Evolutionary conservation across 2,113 vertebrate species (phyloP), one percentile per base, ranked within the genome.

Genomic region (Bujurquina vittata): DNA sequence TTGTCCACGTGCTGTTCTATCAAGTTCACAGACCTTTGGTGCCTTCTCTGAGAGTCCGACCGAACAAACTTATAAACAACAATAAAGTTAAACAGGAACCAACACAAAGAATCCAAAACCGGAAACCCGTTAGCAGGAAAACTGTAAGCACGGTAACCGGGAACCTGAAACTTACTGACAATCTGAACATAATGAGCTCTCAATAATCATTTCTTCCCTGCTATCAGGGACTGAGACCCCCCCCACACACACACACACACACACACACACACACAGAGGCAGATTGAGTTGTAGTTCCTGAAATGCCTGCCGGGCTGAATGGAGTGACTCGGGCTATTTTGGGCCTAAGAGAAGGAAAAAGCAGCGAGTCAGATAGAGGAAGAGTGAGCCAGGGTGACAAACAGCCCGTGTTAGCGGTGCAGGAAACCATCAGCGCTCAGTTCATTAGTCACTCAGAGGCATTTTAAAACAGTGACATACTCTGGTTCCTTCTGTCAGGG

Each of bases 251-350:
- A 8, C 33, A 35, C 31, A 33, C 33, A 35, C 33, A 35, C 33
- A 35, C 33, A 35, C 60, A 59, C 26, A 75, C 46, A 75, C 61
- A 57, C 17, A 73, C 8, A 77, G 0, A 33, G 52, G 22, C 63
- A 81, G 65, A 84, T 77, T 79, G 65, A 82, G 63, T n/a, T 67
- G 80, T 81, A 60, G 79, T 67, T 80, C 69, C 81, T 84, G 57
- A 89, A 88, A 80, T 54, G 84, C 79, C 67, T 69, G 73, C 67
- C 54, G 74, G 80, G 85, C 29, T 78, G 84, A 85, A 87, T 83
- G 78, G 43, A 77, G 75, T 73, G 72, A 84, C 85, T 77, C 57
- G 2, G 69, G 69, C 90, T 95, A 94, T 94, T 95, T 94, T 79
- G 54, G 86, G 90, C 87, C 4, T 72, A 9, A 67, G 74, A 76